Evolutionary conservation across 2,888 invertebrate genomes (phyloP), one percentile per base, ranked within the genome.

Genomic region (Ctenicera cuprea): DNA sequence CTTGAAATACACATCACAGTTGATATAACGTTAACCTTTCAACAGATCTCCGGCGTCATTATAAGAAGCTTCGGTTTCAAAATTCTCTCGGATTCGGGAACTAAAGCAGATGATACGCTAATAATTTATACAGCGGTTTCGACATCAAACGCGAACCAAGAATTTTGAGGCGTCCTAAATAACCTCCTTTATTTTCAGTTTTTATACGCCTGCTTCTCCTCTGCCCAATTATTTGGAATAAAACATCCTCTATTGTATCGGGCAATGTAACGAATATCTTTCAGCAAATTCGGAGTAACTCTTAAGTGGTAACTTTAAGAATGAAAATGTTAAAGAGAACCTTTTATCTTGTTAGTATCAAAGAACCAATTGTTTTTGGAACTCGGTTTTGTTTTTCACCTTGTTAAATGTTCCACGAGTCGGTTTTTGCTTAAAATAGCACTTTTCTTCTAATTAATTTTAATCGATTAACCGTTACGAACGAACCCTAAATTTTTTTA

Each of bases 61-160:
- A 65, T n/a, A 66, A 54, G 52, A 54, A 14, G 48, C 30, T 54
- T 45, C 61, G 16, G 62, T 62, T 50, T 41, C 38, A 54, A 54
- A 43, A 66, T 66, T 54, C 66, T 30, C 48, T 41, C 22, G 38
- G 38, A 66, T 66, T 66, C 54, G 66, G 59, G 45, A 45, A 64
- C 48, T 50, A 50, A 62, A 64, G 64, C 64, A 43, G 64, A 50
- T 64, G 64, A 64, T 48, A 37, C 64, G 64, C 64, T 64, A 64
- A 64, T 64, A 66, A 66, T 66, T 66, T 66, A 66, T 66, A 66
- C 66, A 18, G 66, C 66, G 66, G 54, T 66, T 66, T 54, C 66
- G 33, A 54, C 66, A 41, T 66, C 66, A 66, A 66, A 66, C 66
- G 50, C 50, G 50, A 45, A 9, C 9, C 22, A 43, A 45, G 52